phyloP scores from a whole-genome alignment of 2,113 vertebrate genomes.

The Pristiophorus japonicus region DNA sequence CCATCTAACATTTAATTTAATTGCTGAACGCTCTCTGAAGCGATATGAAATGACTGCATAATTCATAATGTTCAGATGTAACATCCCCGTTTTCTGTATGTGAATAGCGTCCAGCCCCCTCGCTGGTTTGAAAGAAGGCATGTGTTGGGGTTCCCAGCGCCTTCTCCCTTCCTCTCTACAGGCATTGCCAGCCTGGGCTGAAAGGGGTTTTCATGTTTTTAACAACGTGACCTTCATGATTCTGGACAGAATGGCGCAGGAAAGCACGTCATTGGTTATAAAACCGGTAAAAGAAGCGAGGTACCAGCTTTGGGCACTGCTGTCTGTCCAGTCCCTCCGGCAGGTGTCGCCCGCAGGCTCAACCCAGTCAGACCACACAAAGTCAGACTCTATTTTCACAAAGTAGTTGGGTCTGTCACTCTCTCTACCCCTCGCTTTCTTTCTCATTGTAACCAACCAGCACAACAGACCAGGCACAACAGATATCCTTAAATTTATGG shows the following conservation, averaged over 20 bases:
- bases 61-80: slow-evolving; percentile 34
- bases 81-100: neutral
- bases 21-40: slow-evolving; percentile 10
- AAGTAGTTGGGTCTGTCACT: neutral
- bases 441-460: neutral
- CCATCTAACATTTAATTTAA: slow-evolving; percentile 24
- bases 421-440: neutral
- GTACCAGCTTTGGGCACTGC: slow-evolving; percentile 28
- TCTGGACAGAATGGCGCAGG: neutral
- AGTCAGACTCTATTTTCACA: neutral
- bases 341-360: slow-evolving; percentile 28
- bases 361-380: neutral
- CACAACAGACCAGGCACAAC: neutral
- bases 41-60: slow-evolving; percentile 34
- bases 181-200: slow-evolving; percentile 19
- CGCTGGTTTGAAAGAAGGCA: slow-evolving; percentile 20
- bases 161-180: slow-evolving; percentile 15
- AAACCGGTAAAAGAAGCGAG: slow-evolving; percentile 29
- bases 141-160: slow-evolving; percentile 36
- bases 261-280: neutral
- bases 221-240: slow-evolving; percentile 34
- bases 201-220: slow-evolving; percentile 27
- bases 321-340: slow-evolving; percentile 26
- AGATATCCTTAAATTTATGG: neutral
- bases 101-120: slow-evolving; percentile 30